Conservation (phyloP, 2,797 vertebrate genomes). For the Alfaro cultratus region DNA sequence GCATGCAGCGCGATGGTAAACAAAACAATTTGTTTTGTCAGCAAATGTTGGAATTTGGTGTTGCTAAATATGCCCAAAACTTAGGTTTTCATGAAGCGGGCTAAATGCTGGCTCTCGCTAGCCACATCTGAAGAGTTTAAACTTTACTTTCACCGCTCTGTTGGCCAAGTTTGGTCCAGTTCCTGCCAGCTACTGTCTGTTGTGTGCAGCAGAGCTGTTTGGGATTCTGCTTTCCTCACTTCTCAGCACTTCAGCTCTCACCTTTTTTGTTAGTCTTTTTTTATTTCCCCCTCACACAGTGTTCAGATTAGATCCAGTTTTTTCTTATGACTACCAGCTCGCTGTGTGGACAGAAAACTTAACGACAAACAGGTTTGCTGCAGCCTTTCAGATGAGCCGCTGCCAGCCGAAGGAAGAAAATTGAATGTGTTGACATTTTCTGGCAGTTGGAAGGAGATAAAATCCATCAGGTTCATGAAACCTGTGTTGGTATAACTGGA, state of each 20-base stretch:
- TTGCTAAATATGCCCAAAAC: background rate
- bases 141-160: slow-evolving; percentile 12
- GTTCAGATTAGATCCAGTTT: background rate
- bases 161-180: background rate
- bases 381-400: background rate
- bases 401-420: background rate
- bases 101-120: background rate
- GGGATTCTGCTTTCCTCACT: slow-evolving; percentile 13
- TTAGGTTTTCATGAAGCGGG: too few relatives aligned
- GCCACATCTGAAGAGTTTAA: background rate
- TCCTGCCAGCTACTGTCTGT: slow-evolving; percentile 3
- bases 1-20: background rate
- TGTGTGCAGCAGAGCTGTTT: slow-evolving; percentile 19
- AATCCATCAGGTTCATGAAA: background rate
- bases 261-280: slow-evolving; percentile 7
- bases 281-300: background rate
- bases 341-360: slow-evolving; percentile 24
- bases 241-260: slow-evolving; percentile 23
- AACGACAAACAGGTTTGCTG: slow-evolving; percentile 6
- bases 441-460: background rate
- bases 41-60: background rate
- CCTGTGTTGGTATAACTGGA: slow-evolving; percentile 47
- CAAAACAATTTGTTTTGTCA: background rate
- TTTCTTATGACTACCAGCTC: background rate
- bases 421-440: slow-evolving; percentile 4